Conservation (phyloP, 2,888 invertebrate genomes). For the Geotrupes spiniger region DNA sequence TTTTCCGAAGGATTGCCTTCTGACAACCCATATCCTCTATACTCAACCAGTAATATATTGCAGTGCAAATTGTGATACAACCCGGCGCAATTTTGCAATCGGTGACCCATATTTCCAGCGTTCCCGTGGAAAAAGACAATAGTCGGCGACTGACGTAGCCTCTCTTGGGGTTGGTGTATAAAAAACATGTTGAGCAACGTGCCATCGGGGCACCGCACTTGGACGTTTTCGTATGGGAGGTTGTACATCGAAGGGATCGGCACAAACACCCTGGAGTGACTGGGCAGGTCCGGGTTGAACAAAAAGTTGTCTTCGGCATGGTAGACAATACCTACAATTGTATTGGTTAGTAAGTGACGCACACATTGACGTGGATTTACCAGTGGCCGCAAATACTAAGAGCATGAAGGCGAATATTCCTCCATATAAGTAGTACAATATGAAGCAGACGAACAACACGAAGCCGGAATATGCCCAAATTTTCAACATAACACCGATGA, state of each 20-base stretch:
- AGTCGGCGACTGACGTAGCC: slow-evolving; percentile 72
- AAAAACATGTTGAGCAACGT: slow-evolving; percentile 78
- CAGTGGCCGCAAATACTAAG: slow-evolving; percentile 67
- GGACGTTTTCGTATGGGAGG: slow-evolving; percentile 82
- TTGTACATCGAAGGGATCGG: slow-evolving; percentile 83
- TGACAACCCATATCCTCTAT: slow-evolving; percentile 91
- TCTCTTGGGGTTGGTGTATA: slow-evolving; percentile 69
- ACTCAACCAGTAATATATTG: slow-evolving; percentile 91
- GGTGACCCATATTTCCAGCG: slow-evolving; percentile 95
- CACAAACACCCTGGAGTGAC: slow-evolving; percentile 84
- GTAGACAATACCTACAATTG: slow-evolving; percentile 71
- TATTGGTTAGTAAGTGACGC: too few species aligned
- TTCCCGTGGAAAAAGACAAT: slow-evolving; percentile 93
- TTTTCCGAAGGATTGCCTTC: slow-evolving; percentile 84
- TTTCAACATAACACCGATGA: slow-evolving; percentile 60
- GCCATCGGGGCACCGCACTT: slow-evolving; percentile 73
- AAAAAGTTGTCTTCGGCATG: slow-evolving; percentile 81
- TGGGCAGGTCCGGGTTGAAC: slow-evolving; percentile 87
- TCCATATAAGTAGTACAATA: slow-evolving; percentile 83
- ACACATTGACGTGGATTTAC: slow-evolving; percentile 48
- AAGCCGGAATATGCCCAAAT: slow-evolving; percentile 77
- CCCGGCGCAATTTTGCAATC: slow-evolving; percentile 83
- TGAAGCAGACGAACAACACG: slow-evolving; percentile 69
- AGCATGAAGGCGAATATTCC: slow-evolving; percentile 69
- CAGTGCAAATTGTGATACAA: slow-evolving; percentile 78